These are phyloP conservation scores for Ceryle rudis DNA, from an alignment of 2,797 vertebrate species.

Conservation along the genomic window DNA sequence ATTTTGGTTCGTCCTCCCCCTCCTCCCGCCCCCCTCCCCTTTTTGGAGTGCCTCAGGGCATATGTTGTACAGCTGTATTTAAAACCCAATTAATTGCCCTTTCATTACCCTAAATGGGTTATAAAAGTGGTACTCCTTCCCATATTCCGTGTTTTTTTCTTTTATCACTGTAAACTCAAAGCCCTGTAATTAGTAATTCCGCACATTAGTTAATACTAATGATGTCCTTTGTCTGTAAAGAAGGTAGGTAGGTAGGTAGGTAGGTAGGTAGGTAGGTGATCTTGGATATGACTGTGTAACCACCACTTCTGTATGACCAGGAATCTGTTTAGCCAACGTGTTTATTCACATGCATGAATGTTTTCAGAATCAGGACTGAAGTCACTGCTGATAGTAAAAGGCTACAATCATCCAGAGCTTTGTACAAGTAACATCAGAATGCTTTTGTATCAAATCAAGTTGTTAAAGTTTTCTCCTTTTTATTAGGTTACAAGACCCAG, in stretches of 20 bases:
- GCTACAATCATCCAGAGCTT: background rate
- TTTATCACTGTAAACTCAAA: background rate
- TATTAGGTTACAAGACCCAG: slow-evolving; percentile 91
- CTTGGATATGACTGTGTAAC: background rate
- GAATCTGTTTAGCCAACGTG: background rate
- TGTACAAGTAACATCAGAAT: background rate
- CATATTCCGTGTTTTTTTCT: background rate
- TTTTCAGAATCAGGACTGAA: slow-evolving; percentile 1
- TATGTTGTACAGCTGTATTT: background rate
- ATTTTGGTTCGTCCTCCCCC: background rate
- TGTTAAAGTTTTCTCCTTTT: background rate
- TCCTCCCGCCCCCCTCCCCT: fast-evolving
- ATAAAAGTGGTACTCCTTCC: background rate
- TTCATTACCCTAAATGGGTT: background rate
- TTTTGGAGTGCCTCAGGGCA: background rate
- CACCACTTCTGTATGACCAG: background rate
- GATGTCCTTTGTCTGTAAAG: background rate
- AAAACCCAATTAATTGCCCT: background rate
- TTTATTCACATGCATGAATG: background rate
- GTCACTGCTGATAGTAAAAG: background rate
- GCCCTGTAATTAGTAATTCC: too few species aligned
- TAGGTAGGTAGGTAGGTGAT: background rate
- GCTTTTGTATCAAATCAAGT: background rate
- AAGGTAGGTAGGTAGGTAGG: background rate
- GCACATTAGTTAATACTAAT: background rate